These are phyloP conservation scores for Pedionomus torquatus DNA, from an alignment of 2,113 vertebrate species.

Conservation along the genomic window DNA sequence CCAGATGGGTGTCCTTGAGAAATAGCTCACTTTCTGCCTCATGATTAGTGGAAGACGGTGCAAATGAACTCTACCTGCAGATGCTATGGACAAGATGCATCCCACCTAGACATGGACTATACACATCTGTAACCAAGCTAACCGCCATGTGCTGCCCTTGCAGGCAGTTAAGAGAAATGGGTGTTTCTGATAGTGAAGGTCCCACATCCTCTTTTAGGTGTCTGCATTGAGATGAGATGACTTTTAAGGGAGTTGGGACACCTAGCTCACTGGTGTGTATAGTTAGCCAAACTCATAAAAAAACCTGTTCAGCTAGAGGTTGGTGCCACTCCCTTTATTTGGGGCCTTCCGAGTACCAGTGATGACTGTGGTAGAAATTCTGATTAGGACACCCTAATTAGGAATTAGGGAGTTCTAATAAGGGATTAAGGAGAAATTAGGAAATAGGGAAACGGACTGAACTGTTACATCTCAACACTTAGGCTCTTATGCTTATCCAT, in stretches of 20 bases:
- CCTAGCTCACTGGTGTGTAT: neutral
- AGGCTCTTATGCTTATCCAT: neutral
- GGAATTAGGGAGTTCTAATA: conserved; percentile 17
- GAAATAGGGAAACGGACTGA: neutral
- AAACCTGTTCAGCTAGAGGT: neutral
- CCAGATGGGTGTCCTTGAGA: neutral
- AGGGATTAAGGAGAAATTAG: neutral
- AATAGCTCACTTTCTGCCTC: neutral
- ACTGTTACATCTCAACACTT: neutral
- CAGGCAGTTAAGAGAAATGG: neutral
- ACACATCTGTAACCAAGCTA: neutral
- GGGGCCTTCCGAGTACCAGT: neutral
- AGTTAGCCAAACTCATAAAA: neutral
- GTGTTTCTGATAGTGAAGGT: neutral
- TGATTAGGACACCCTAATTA: neutral
- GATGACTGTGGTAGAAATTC: neutral
- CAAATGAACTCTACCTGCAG: neutral
- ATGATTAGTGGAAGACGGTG: neutral
- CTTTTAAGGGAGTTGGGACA: neutral
- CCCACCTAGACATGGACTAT: neutral
- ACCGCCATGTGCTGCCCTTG: accelerated
- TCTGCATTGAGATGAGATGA: neutral
- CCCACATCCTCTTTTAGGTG: too few relatives aligned
- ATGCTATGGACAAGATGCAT: neutral
- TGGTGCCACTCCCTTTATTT: neutral